Evolutionary conservation across 2,888 invertebrate genomes (phyloP).

Genomic region (Poecilobothrus nobilitatus): DNA sequence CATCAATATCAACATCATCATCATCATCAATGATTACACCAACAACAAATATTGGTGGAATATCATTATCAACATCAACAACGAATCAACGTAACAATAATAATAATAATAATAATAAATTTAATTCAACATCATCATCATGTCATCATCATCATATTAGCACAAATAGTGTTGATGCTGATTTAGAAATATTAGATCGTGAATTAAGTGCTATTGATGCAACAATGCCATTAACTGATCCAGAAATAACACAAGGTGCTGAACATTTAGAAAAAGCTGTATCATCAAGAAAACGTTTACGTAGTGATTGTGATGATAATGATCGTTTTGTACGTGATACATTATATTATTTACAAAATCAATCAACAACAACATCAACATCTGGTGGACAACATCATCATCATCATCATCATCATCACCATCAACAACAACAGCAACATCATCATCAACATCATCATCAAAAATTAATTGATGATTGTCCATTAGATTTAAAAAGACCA

Average conservation of each 20-base stretch:
- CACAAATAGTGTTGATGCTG: conserved; percentile 41
- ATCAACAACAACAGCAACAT: too few relatives aligned
- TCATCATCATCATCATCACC: too few relatives aligned
- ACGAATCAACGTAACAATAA: neutral
- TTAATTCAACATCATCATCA: conserved; percentile 24
- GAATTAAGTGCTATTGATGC: conserved; percentile 44
- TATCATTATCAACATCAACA: conserved; percentile 6
- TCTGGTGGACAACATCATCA: conserved; percentile 41
- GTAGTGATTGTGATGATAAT: conserved; percentile 47
- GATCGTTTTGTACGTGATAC: conserved; percentile 62
- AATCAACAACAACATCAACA: conserved; percentile 52
- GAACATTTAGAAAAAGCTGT: conserved; percentile 42
- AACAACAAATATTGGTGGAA: too few relatives aligned
- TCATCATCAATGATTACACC: conserved; percentile 10
- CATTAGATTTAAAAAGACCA: conserved; percentile 33
- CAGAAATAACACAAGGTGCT: conserved; percentile 44
- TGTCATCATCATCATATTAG: neutral
- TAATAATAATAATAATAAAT: conserved; percentile 27
- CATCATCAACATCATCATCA: too few relatives aligned
- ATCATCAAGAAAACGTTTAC: conserved; percentile 41
- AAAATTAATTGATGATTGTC: conserved; percentile 51
- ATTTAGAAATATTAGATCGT: conserved; percentile 44
- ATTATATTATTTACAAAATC: conserved; percentile 60
- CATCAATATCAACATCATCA: neutral
- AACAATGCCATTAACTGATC: conserved; percentile 44